Evolutionary conservation across 53 echinoderm and acorn worm genomes (phyloP), one percentile per base, ranked within the genome.

Genomic region (Luidia sarsii): DNA sequence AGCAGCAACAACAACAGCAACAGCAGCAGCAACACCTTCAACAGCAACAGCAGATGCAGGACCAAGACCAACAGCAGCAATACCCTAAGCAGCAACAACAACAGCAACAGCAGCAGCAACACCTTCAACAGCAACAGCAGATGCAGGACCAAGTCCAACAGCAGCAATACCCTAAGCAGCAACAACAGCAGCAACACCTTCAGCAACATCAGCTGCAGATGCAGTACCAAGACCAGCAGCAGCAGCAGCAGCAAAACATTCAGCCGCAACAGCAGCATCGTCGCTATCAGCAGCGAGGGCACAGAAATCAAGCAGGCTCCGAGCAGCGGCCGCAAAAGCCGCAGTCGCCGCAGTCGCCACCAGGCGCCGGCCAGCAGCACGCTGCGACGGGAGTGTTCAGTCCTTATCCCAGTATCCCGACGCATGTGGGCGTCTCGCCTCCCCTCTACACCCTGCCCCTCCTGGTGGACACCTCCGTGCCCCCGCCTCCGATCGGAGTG

Each of bases 401-500:
- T n/a, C n/a, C n/a, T n/a, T n/a, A n/a, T 52, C 7, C 50, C 19
- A 10, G 19, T 33, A 15, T 21, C 29, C 13, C 21, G 33, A 52
- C 53, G n/a, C 3, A 3, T 7, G 23, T 53, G 4, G 8, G 50
- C 28, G 7, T 35, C 0, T 3, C 29, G 30, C 7, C 53, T 31
- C 25, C 50, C 27, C 29, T 13, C 22, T 7, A 4, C 9, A 70
- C 49, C 22, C 6, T 23, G 8, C 19, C 53, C 19, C 0, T 5
- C 19, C n/a, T 22, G n/a, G 48, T 77, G 4, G 60, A 77, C 38
- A 77, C 60, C 16, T 77, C 77, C 45, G 45, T 43, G 30, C 77
- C 77, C 60, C 77, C 77, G 61, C 77, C 77, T 0, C 60, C 77
- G 11, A 61, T 77, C 27, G 77, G 77, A 2, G 46, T 77, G 3